Evolutionary conservation across 2,888 invertebrate genomes (phyloP).

Genomic region (Branchipolynoe longqiensis): DNA sequence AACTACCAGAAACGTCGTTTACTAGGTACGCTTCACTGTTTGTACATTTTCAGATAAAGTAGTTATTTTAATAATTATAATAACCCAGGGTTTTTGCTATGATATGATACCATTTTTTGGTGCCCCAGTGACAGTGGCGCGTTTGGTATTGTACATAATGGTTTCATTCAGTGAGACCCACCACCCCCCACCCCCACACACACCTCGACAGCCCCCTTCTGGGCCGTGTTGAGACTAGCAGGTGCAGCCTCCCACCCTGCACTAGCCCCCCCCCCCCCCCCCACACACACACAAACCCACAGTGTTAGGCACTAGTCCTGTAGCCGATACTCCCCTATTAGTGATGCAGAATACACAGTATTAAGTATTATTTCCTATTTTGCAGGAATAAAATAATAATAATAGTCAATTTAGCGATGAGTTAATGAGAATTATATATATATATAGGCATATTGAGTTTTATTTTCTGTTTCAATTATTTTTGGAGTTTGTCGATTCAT

Average conservation of each 20-base stretch:
- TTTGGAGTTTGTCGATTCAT: slow-evolving; percentile 61
- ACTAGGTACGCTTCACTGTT: slow-evolving; percentile 54
- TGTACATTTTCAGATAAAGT: slow-evolving; percentile 58
- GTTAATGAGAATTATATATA: slow-evolving; percentile 5
- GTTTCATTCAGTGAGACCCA: no score
- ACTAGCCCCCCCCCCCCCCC: background rate
- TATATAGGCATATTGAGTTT: no score
- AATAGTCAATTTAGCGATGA: slow-evolving; percentile 17
- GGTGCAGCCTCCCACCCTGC: slow-evolving; percentile 22
- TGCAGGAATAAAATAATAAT: slow-evolving; percentile 48
- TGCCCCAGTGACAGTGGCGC: slow-evolving; percentile 54
- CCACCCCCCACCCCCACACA: no score
- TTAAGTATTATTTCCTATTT: slow-evolving; percentile 61
- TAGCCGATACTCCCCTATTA: slow-evolving; percentile 53
- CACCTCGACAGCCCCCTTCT: no score
- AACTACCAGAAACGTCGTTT: no score
- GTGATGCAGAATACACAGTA: slow-evolving; percentile 59
- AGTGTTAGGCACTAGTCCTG: slow-evolving; percentile 11
- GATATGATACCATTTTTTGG: slow-evolving; percentile 56
- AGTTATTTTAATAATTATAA: slow-evolving; percentile 63
- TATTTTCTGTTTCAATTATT: slow-evolving; percentile 61
- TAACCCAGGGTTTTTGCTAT: slow-evolving; percentile 61
- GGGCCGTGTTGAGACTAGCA: slow-evolving; percentile 16
- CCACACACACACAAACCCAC: slow-evolving; percentile 21
- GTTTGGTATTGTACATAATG: slow-evolving; percentile 56